These are phyloP conservation scores for Caenorhabditis afra DNA, from an alignment of 2,888 invertebrate species.

Conservation along the genomic window DNA sequence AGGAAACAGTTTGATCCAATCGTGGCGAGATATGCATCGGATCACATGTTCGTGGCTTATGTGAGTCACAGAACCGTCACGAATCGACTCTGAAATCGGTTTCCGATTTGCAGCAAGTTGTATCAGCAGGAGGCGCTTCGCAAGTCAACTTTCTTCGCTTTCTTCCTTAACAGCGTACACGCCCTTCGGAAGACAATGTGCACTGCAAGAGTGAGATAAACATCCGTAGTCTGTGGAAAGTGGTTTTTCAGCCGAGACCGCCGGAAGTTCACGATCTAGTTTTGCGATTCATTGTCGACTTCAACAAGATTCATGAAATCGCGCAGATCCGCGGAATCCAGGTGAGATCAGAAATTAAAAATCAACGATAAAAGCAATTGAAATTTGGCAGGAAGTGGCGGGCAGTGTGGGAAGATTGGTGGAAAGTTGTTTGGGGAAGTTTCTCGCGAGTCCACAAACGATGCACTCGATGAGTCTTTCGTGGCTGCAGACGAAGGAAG, in stretches of 20 bases:
- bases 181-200: conserved; percentile 21
- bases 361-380: neutral
- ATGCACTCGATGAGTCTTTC: conserved; percentile 33
- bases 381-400: conserved; percentile 1
- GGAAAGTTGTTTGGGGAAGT: conserved; percentile 19
- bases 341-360: too few relatives aligned
- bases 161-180: conserved; percentile 17
- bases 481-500: conserved; percentile 43
- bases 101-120: neutral
- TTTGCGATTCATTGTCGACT: conserved; percentile 22
- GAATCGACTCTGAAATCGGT: neutral
- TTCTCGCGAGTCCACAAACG: conserved; percentile 1
- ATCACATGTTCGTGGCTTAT: neutral
- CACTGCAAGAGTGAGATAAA: conserved; percentile 15
- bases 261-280: conserved; percentile 22
- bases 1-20: neutral
- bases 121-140: neutral
- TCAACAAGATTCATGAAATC: conserved; percentile 20
- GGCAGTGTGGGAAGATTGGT: conserved; percentile 3
- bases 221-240: neutral
- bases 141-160: conserved; percentile 9
- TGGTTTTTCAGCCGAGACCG: conserved; percentile 31
- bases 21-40: conserved; percentile 13
- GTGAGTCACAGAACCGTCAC: neutral
- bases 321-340: neutral